phyloP scores from a whole-genome alignment of 2,888 invertebrate genomes.

The Griposia aprilina region DNA sequence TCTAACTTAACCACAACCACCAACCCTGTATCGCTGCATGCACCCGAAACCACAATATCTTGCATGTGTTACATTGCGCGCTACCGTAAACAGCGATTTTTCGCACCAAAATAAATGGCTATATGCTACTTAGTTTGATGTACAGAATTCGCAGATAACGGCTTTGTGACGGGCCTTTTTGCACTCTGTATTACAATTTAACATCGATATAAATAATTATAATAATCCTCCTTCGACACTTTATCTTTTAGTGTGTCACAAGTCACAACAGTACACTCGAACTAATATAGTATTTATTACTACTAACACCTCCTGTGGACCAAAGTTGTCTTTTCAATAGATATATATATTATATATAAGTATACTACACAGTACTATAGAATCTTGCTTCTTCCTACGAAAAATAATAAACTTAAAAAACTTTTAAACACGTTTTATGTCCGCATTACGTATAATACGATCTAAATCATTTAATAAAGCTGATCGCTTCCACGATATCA shows the following conservation, averaged over 20 bases:
- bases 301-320: neutral
- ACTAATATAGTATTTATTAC: neutral
- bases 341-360: neutral
- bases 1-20: too few species aligned
- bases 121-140: neutral
- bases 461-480: conserved; percentile 20
- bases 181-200: neutral
- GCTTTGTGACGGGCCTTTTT: too few species aligned
- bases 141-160: neutral
- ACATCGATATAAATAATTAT: conserved; percentile 5
- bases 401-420: neutral
- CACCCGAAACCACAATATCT: too few species aligned
- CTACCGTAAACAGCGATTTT: too few species aligned
- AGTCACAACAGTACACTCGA: neutral
- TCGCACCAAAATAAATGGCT: neutral
- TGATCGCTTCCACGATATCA: conserved; percentile 38
- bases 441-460: conserved; percentile 35
- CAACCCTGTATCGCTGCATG: too few species aligned
- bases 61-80: too few species aligned
- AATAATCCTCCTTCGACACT: conserved; percentile 6
- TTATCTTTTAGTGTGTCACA: too few species aligned
- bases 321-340: neutral
- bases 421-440: conserved; percentile 19
- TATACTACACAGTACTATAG: neutral
- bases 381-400: neutral